Base-by-base conservation (phyloP, 2,113 vertebrate species). In the Lota lota region DNA sequence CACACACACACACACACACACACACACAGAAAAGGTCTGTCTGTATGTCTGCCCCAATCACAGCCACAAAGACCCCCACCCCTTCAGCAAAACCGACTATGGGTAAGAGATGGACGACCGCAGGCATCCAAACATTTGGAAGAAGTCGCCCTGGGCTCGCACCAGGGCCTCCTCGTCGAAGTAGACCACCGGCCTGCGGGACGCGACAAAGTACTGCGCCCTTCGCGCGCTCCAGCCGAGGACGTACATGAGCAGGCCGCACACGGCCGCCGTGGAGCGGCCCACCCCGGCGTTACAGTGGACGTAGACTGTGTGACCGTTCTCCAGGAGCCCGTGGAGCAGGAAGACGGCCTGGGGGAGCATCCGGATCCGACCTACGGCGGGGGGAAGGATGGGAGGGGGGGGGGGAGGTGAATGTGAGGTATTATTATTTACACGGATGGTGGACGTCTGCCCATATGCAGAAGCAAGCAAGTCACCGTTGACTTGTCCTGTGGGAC, bases 241-340 rank as follows among this genome's bases (percentile, higher is more conserved):
- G 74, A 98, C 89, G 0, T 97, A 99, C 89, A 93, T 94, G 1
- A 99, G 93, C 85, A 96, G 95, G 57, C 96, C 97, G 0, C 97
- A 92, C 60, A 98, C 91, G 0, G 95, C 94, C 0, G 95, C 96
- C 0, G 97, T 95, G 0, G 97, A 96, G 63, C 97, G 89, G 75
- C 97, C 97, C 5, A 98, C 97, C 0, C 97, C 97, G 0, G 97
- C 97, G 0, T 99, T 99, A 77, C 97, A 99, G 75, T 99, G 97
- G 2, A 99, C 94, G 0, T 99, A 99, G 54, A 99, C 95, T 0
- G 85, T 94, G 89, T 99, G 97, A 1, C 96, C 94, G 0, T 96
- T 95, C 84, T 96, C 93, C 66, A 99, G 87, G 0, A 99, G 94
- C 0, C 94, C 94, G 0, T 98, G 92, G 19, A 99, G 91, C 50